A percentile compares a stretch with the other conserved stretches of the same genome.
These are phyloP conservation scores for Prosopocoilus inquinatus DNA, from an alignment of 2,888 invertebrate genomes.

Conservation along the genomic window DNA sequence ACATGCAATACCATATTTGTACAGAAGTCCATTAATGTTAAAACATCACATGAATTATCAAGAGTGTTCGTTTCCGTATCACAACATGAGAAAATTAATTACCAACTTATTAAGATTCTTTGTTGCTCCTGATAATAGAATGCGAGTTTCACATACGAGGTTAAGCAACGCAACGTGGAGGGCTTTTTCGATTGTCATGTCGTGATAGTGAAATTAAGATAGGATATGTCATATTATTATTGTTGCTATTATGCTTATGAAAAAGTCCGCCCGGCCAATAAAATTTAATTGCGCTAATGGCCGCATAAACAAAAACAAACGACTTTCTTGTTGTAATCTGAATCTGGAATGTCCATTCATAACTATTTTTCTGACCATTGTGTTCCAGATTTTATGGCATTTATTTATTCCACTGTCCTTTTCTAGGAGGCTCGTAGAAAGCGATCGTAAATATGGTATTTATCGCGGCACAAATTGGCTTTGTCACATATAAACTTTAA, in stretches of 20 bases:
- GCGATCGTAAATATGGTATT: too few relatives aligned
- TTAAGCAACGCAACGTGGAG: background rate
- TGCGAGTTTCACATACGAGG: background rate
- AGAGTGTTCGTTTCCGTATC: background rate
- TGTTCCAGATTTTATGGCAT: too few relatives aligned
- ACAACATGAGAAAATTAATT: conserved; percentile 2
- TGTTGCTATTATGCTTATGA: background rate
- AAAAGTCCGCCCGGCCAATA: background rate
- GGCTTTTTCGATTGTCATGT: background rate
- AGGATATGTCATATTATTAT: conserved; percentile 4
- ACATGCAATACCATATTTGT: too few relatives aligned
- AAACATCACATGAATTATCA: too few relatives aligned
- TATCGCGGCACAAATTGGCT: too few relatives aligned
- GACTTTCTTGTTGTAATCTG: background rate
- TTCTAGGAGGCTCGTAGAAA: too few relatives aligned
- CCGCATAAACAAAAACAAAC: background rate
- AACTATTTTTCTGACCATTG: too few relatives aligned
- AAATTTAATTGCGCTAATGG: conserved; percentile 4
- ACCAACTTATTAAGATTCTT: background rate
- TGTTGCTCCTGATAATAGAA: background rate
- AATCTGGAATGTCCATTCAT: too few relatives aligned
- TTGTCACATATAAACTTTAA: too few relatives aligned
- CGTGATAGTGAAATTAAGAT: conserved; percentile 1
- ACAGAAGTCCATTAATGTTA: too few relatives aligned
- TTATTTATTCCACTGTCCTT: too few relatives aligned